Evolutionary conservation across 2,797 vertebrate species (phyloP).

Genomic region (Lepilemur ruficaudatus): DNA sequence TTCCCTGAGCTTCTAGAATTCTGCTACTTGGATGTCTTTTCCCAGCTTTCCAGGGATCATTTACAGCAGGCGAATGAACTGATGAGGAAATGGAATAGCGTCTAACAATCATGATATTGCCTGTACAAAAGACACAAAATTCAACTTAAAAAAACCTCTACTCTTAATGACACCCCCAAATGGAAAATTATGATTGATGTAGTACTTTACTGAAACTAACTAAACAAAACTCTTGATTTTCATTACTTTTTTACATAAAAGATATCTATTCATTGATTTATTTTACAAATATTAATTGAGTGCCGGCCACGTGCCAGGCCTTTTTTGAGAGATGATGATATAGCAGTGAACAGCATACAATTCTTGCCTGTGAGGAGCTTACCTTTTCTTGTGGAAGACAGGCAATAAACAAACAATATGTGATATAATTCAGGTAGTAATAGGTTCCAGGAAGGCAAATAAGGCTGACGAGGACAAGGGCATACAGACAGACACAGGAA

Average conservation of each 20-base stretch:
- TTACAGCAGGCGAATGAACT: slow-evolving; percentile 71
- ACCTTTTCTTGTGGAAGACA: not conserved
- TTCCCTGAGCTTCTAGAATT: slow-evolving; percentile 64
- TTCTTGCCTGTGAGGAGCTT: not conserved
- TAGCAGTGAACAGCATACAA: not conserved
- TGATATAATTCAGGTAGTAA: not conserved
- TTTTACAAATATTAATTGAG: not conserved
- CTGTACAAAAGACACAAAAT: slow-evolving; percentile 82
- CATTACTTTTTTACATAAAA: not conserved
- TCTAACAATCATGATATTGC: slow-evolving; percentile 93
- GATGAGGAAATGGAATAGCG: slow-evolving; percentile 89
- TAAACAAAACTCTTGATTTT: not conserved
- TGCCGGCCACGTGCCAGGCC: not conserved
- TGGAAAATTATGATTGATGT: not conserved
- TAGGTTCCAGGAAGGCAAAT: not conserved
- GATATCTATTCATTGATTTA: not conserved
- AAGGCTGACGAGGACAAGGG: not conserved
- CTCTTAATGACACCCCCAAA: not conserved
- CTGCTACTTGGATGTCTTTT: slow-evolving; percentile 57
- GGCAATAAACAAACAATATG: not conserved
- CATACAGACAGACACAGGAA: not conserved
- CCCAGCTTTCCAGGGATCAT: slow-evolving; percentile 66
- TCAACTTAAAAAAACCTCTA: not conserved
- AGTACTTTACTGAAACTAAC: not conserved
- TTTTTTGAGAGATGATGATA: not conserved